phyloP scores from a whole-genome alignment of 2,888 invertebrate genomes.

The Plutella xylostella region DNA sequence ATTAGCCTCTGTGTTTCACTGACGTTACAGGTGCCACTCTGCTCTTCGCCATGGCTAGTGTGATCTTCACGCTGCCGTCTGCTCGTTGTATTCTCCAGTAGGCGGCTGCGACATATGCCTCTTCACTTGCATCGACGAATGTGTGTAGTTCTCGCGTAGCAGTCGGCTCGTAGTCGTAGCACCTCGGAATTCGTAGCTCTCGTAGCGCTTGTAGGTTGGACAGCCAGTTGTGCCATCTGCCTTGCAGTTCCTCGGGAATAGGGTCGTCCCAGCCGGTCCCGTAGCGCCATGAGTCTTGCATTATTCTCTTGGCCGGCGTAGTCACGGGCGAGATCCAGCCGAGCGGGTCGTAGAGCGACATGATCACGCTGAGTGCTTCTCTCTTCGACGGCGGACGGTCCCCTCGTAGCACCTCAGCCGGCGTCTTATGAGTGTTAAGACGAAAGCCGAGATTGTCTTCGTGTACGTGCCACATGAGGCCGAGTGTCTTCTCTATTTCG shows the following conservation, averaged over 20 bases:
- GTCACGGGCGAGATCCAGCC: conserved; percentile 15
- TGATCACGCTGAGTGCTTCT: conserved; percentile 7
- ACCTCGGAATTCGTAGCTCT: not conserved
- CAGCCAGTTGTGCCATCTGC: not conserved
- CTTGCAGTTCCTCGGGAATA: not conserved
- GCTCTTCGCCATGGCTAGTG: conserved; percentile 1
- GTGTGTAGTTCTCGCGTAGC: not conserved
- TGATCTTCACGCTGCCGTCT: not conserved
- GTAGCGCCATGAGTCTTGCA: conserved; percentile 14
- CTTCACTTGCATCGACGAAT: not conserved
- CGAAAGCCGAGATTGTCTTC: conserved; percentile 10
- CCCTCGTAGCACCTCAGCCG: conserved; percentile 1
- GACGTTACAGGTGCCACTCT: no score
- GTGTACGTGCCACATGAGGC: conserved; percentile 11
- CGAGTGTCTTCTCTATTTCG: conserved; percentile 13
- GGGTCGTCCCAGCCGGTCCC: conserved; percentile 12
- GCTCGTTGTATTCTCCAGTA: not conserved
- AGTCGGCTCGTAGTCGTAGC: not conserved
- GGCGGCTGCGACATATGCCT: conserved; percentile 1
- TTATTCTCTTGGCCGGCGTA: conserved; percentile 13
- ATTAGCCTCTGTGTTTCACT: no score
- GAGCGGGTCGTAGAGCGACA: conserved; percentile 17
- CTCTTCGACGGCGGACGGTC: conserved; percentile 15
- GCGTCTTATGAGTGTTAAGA: conserved; percentile 7
- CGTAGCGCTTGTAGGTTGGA: not conserved